Evolutionary conservation across 2,888 invertebrate species (phyloP).

Genomic region (Patella caerulea): DNA sequence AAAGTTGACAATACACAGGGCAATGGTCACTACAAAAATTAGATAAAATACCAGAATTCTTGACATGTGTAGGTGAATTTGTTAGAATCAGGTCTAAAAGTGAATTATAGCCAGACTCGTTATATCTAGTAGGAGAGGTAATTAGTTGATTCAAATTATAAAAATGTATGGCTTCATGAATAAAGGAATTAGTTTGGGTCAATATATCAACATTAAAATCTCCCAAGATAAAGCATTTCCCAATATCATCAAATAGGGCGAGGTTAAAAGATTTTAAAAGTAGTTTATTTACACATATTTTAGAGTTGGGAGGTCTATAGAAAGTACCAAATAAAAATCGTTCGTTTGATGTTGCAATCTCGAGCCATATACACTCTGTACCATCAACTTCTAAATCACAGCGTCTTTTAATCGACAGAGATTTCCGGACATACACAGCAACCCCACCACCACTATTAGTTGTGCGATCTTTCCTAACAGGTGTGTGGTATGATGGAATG

Average conservation of each 20-base stretch:
- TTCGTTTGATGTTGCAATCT: background rate
- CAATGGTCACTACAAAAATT: slow-evolving; percentile 3
- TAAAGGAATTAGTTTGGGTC: slow-evolving; percentile 6
- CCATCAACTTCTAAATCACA: background rate
- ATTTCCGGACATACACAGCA: slow-evolving; percentile 1
- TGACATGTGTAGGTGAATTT: background rate
- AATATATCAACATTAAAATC: background rate
- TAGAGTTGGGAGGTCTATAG: background rate
- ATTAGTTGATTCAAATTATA: background rate
- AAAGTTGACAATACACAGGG: slow-evolving; percentile 6
- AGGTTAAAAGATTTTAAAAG: slow-evolving; percentile 7
- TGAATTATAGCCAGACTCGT: background rate
- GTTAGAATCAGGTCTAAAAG: background rate
- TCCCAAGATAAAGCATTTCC: slow-evolving; percentile 4
- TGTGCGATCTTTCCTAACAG: background rate
- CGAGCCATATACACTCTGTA: slow-evolving; percentile 7
- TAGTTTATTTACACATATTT: background rate
- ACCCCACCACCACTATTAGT: background rate
- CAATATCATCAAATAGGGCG: background rate
- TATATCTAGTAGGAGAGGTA: slow-evolving; percentile 3
- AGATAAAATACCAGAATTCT: background rate
- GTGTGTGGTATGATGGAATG: background rate
- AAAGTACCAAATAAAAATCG: background rate
- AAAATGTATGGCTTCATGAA: background rate
- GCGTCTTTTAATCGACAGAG: background rate